Percentiles rank a stretch among this genome's conserved stretches.
Conservation (phyloP, 2,797 vertebrate genomes). For the Caiman crocodilus region DNA sequence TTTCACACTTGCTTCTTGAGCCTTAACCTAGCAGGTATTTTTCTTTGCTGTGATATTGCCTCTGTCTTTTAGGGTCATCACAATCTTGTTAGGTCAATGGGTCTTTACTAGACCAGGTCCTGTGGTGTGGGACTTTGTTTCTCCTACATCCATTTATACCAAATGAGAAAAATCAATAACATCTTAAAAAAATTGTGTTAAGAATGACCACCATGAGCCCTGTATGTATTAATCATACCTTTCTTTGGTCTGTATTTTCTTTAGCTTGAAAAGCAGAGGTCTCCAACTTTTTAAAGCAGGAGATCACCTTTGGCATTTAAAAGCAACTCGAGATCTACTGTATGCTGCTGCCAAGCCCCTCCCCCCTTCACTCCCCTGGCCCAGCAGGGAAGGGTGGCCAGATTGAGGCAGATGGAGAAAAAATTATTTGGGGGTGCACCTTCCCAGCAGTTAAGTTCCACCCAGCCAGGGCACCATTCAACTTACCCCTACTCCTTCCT, state of each 20-base stretch:
- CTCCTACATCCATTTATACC: neutral
- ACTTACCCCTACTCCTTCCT: no score
- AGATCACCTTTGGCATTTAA: no score
- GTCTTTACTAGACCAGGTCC: neutral
- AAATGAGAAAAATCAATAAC: neutral
- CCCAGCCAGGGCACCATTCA: no score
- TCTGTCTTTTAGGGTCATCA: neutral
- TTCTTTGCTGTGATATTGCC: neutral
- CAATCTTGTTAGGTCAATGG: neutral
- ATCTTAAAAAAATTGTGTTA: neutral
- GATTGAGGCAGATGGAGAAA: no score
- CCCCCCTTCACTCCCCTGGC: no score
- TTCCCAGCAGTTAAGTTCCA: no score
- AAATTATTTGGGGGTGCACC: no score
- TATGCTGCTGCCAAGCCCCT: no score
- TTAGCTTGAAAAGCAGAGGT: constrained; percentile 60
- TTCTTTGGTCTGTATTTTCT: constrained; percentile 59
- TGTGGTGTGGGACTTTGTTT: neutral
- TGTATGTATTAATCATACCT: constrained; percentile 64
- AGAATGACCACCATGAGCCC: constrained; percentile 43
- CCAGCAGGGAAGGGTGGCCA: no score
- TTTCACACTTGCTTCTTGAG: neutral
- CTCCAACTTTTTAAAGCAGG: no score
- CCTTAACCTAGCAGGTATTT: neutral
- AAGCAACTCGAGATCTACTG: no score